Base-by-base conservation (phyloP, 2,113 vertebrate species). In the Pleuronectes platessa region DNA sequence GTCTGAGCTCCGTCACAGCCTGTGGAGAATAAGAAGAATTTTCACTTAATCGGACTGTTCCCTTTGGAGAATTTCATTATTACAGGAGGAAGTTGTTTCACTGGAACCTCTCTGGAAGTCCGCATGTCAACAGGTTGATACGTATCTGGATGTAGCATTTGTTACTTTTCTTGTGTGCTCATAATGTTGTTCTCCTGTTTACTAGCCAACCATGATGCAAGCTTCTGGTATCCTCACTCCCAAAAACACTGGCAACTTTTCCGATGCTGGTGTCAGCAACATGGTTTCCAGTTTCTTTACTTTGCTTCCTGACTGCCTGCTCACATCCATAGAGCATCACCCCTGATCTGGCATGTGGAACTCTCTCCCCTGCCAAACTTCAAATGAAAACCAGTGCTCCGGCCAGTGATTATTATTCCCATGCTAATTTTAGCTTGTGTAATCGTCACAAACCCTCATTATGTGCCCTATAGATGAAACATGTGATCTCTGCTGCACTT, bases 31-130 rank as follows among this genome's bases (percentile, higher is more conserved):
- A 82, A 88, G 83, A 67, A 56, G 63, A 79, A 75, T 86, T 91
- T 86, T 90, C 77, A 83, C 87, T 92, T 89, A 89, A 92, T 91
- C 87, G 82, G 71, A 70, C 83, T 49, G 49, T 78, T 92, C 83
- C 87, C 85, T 88, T 90, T 78, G 70, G 84, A 88, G 81, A 70
- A 74, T 71, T 82, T 82, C 68, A 83, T 91, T 92, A 91, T 92
- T 89, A 91, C 87, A 76, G 85, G 37, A 88, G 76, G 70, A 90
- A 83, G 76, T 77, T 85, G 72, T 68, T 79, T 70, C 49, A 21
- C 42, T 85, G 61, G 69, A 89, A 86, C 79, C 79, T 56, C 71
- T 81, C 68, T 84, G 89, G 80, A 79, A 89, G 85, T 81, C 58
- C 24, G 24, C 24, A 24, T 24, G 24, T 24, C 24, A 24, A 24